phyloP scores from a whole-genome alignment of 2,113 vertebrate species.

The Pteronura brasiliensis region DNA sequence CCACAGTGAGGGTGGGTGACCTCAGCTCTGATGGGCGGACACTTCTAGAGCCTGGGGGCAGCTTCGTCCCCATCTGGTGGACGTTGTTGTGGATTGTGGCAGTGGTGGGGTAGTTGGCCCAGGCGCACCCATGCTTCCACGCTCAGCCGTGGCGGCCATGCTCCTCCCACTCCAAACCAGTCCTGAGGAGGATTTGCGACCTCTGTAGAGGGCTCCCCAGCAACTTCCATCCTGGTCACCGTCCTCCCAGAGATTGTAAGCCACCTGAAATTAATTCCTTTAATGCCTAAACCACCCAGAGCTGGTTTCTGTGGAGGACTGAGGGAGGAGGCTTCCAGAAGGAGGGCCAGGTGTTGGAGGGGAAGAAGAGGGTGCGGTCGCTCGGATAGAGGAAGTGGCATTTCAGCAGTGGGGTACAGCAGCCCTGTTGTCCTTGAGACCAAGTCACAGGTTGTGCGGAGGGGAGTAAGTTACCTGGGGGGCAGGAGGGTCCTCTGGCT shows the following conservation, averaged over 20 bases:
- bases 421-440: background rate
- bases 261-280: fast-evolving
- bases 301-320: background rate
- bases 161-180: background rate
- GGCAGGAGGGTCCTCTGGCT: background rate
- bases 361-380: fast-evolving
- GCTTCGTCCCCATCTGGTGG: fast-evolving
- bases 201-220: background rate
- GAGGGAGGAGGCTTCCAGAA: background rate
- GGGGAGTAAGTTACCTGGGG: background rate
- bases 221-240: background rate
- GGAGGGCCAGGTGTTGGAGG: no score
- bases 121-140: fast-evolving
- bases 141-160: fast-evolving
- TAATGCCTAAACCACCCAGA: background rate
- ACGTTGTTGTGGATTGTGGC: background rate
- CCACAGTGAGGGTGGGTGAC: background rate
- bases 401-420: fast-evolving
- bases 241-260: background rate
- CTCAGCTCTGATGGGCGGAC: background rate
- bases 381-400: background rate
- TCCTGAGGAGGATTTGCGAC: background rate
- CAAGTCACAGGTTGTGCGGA: background rate
- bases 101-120: background rate
- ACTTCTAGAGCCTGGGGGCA: background rate